phyloP scores from a whole-genome alignment of 2,797 vertebrate genomes.

The Pogonophryne albipinna region DNA sequence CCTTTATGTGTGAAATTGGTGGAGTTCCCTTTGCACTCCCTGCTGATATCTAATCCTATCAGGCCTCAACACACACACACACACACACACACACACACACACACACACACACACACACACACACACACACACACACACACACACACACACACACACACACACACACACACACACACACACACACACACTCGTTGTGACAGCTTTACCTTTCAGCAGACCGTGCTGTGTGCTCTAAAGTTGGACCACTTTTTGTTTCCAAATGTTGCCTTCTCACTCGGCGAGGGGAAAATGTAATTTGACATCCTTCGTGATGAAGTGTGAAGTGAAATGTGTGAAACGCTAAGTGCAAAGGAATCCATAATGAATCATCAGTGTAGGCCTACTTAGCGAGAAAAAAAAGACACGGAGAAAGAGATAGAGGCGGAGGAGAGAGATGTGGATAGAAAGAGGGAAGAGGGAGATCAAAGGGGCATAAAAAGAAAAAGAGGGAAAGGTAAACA shows the following conservation, averaged over 20 bases:
- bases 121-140: constrained; percentile 12
- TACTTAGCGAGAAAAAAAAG: not conserved
- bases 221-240: not conserved
- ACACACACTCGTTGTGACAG: not conserved
- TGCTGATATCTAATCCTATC: constrained; percentile 13
- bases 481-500: constrained; percentile 36
- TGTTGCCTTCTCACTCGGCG: not conserved
- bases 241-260: constrained; percentile 19
- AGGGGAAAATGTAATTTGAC: constrained; percentile 26
- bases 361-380: constrained; percentile 54
- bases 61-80: not conserved
- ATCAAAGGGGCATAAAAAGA: not conserved
- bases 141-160: constrained; percentile 8
- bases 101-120: constrained; percentile 12
- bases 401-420: not conserved
- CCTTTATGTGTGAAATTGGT: constrained; percentile 21
- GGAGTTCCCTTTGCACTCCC: constrained; percentile 12
- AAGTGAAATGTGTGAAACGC: constrained; percentile 42
- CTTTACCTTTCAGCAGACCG: not conserved
- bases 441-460: not conserved
- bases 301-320: constrained; percentile 24
- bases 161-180: constrained; percentile 12
- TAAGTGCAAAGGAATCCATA: constrained; percentile 53
- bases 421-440: not conserved
- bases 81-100: not conserved